Evolutionary conservation across 2,797 vertebrate species (phyloP).

Genomic region (Hapalemur alaotrensis): DNA sequence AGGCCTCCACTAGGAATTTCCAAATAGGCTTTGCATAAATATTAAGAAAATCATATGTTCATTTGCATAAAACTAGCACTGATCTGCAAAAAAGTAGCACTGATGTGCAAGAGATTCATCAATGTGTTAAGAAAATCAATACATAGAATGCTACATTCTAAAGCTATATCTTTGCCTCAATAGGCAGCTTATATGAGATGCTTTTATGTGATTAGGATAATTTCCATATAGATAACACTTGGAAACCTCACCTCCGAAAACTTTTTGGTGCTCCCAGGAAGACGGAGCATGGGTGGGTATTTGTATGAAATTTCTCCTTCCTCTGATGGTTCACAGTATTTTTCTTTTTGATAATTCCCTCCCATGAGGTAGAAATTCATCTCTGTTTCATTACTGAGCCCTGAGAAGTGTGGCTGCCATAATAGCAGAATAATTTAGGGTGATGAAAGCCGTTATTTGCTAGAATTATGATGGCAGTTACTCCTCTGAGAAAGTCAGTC

Average conservation of each 20-base stretch:
- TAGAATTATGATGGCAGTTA: not conserved
- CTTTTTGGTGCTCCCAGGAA: not conserved
- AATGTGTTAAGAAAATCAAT: not conserved
- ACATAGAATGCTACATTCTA: not conserved
- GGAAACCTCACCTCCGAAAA: not conserved
- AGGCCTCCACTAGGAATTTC: slow-evolving; percentile 1
- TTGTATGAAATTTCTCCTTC: not conserved
- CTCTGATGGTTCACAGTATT: not conserved
- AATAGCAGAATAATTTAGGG: not conserved
- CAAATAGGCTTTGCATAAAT: not conserved
- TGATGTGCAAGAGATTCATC: slow-evolving; percentile 23
- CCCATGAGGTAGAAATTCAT: not conserved
- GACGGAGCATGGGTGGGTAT: not conserved
- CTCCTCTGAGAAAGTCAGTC: not conserved
- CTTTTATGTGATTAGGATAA: not conserved
- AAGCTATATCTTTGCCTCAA: not conserved
- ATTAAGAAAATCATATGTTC: not conserved
- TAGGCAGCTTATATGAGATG: not conserved
- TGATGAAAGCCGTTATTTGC: not conserved
- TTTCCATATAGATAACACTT: not conserved
- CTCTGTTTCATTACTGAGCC: not conserved
- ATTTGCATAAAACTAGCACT: not conserved
- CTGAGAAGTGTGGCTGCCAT: not conserved
- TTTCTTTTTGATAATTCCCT: not conserved
- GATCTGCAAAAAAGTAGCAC: not conserved